Conservation (phyloP, 2,797 vertebrate genomes). For the Anguilla marmorata region DNA sequence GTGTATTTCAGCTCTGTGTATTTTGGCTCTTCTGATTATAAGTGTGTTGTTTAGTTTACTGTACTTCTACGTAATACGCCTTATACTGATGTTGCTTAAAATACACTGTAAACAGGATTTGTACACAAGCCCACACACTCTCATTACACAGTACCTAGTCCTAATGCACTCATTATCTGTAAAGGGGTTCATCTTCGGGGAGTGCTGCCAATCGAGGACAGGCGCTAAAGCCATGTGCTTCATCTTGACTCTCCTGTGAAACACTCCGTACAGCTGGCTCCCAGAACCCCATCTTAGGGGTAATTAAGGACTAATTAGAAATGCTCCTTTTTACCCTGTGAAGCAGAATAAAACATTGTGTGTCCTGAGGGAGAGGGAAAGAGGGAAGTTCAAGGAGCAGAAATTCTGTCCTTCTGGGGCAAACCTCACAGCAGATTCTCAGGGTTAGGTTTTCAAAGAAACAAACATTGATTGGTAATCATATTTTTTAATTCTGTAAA, state of each 20-base stretch:
- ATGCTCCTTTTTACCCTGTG: conserved; percentile 26
- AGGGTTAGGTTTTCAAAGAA: background rate
- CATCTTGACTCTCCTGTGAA: conserved; percentile 22
- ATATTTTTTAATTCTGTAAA: background rate
- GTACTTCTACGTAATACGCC: background rate
- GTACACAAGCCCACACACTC: background rate
- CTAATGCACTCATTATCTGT: conserved; percentile 26
- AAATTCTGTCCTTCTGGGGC: background rate
- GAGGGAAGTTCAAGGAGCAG: conserved; percentile 18
- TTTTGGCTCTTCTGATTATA: background rate
- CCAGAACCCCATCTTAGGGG: conserved; percentile 6
- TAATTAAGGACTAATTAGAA: conserved; percentile 35
- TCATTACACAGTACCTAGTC: background rate
- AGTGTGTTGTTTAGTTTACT: background rate
- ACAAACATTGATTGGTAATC: background rate
- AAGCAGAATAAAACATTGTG: conserved; percentile 23
- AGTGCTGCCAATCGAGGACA: conserved; percentile 29
- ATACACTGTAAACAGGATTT: conserved; percentile 12
- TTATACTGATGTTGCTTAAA: background rate
- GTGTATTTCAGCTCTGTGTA: no score
- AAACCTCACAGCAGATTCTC: background rate
- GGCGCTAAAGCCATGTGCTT: background rate
- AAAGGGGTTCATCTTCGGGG: conserved; percentile 20
- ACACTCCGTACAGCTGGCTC: conserved; percentile 13
- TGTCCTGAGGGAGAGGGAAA: conserved; percentile 21